These are phyloP conservation scores for Chironomus tepperi DNA, from an alignment of 1,140 invertebrate species.

Conservation along the genomic window DNA sequence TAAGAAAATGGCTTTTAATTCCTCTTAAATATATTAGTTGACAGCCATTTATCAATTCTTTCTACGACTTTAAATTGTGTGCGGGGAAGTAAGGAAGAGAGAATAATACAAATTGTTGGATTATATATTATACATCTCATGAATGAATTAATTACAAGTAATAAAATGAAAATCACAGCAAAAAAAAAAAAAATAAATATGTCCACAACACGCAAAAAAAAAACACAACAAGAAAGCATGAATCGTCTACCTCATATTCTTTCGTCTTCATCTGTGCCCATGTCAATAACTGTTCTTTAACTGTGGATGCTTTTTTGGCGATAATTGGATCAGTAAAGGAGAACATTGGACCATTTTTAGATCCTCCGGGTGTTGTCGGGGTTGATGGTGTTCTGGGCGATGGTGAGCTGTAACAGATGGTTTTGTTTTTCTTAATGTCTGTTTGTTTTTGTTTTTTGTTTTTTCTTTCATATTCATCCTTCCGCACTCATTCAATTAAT, in stretches of 20 bases:
- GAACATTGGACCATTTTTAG: conserved; percentile 54
- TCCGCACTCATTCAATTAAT: not conserved
- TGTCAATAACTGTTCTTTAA: conserved; percentile 89
- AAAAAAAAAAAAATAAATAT: not conserved
- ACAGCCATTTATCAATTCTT: not conserved
- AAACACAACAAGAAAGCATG: not conserved
- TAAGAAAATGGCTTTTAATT: not conserved
- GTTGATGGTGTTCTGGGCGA: conserved; percentile 48
- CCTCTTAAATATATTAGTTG: not conserved
- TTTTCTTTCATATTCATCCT: not conserved
- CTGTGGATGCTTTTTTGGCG: conserved; percentile 78
- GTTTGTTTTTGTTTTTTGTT: not conserved
- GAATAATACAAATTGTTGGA: too few species aligned
- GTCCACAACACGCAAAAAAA: not conserved
- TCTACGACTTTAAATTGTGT: too few species aligned
- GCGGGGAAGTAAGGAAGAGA: too few species aligned
- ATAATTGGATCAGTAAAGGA: conserved; percentile 80
- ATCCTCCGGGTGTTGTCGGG: conserved; percentile 47
- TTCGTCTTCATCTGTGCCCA: conserved; percentile 94
- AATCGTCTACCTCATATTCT: conserved; percentile 79
- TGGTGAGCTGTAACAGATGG: conserved; percentile 47
- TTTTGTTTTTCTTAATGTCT: conserved; percentile 25
- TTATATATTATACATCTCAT: too few species aligned
- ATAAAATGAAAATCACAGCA: too few species aligned
- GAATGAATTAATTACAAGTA: too few species aligned